phyloP scores from a whole-genome alignment of 1,140 invertebrate genomes.

The silkworm (Bombyx mori) region ASM3026992v2 NC_085132.1:4351501-4352000 shows the following conservation, averaged over 20 bases:
- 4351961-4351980: no score
- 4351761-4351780: not conserved
- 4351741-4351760: not conserved
- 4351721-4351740: not conserved
- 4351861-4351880: no score
- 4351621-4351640: not conserved
- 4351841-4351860: no score
- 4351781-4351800: no score
- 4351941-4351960: no score
- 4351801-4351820: no score
- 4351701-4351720: constrained; percentile 1
- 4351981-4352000: no score
- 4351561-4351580: constrained; percentile 55
- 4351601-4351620: constrained; percentile 2
- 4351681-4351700: not conserved
- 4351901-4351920: no score
- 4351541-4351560: constrained; percentile 69
- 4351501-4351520: constrained; percentile 63
- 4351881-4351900: no score
- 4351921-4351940: no score
- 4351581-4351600: constrained; percentile 23
- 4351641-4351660: not conserved
- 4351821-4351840: no score
- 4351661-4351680: not conserved
- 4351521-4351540: constrained; percentile 66